Base-by-base conservation (phyloP, 92 coral and sea anemone species). In the Diadumene lineata region DNA sequence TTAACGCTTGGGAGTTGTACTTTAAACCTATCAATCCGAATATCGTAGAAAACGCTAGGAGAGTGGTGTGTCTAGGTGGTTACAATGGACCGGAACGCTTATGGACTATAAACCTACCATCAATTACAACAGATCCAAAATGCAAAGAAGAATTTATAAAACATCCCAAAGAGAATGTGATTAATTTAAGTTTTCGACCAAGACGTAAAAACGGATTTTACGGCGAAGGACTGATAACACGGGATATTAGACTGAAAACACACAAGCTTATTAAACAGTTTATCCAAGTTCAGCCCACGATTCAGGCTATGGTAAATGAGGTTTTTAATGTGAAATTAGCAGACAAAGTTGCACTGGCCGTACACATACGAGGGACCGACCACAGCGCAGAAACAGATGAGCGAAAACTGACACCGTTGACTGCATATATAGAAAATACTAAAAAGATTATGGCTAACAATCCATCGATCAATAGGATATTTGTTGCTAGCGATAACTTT, bases 331-430 rank as follows among this genome's bases (percentile, higher is more conserved):
- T 70, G 7, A 11, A 80, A 19, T 56, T 90, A 56, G 66, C 69
- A 3, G 84, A 86, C 24, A 55, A 61, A 53, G 68, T 64, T 34
- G 64, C 87, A 28, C 79, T 90, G 34, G 92, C 92, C 28, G 96
- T 90, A 17, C 96, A 90, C 55, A 83, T 90, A 31, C 78, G 96
- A 31, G 96, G 89, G 8, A 90, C 96, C n/a, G 96, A 90, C 63
- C 92, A 90, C 56, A 58, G 68, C 73, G 9, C 0, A 22, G 96
- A 90, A 64, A 74, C 87, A 30, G 78, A 66, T 0, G 60, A 76
- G 19, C 53, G 68, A 13, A 60, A 34, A 55, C 80, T 90, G 31
- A 74, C 82, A 1, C 66, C 85, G 25, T n/a, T 90, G 38, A 64
- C n/a, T 50, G 55, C 64, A 18, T 90, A 88, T 89, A 70, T 80